Evolutionary conservation across 2,113 vertebrate species (phyloP), one percentile per base, ranked within the genome.

Genomic region (Pampusana beccarii): DNA sequence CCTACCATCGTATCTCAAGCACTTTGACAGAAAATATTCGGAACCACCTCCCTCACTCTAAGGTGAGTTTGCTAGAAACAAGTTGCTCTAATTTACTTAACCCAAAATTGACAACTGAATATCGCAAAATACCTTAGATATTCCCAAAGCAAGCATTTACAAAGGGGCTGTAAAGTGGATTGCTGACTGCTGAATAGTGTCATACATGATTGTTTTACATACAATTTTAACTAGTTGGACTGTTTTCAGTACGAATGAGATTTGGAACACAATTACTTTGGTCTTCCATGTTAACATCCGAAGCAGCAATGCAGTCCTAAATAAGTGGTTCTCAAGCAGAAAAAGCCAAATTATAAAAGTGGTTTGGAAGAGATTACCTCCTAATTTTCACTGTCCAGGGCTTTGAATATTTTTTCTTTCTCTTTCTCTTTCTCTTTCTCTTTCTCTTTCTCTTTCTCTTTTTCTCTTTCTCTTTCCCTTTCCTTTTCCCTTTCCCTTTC

Each of bases 11-110:
- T 57, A 50, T 26, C 73, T 93, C 57, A 79, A 40, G 24, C 6
- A 44, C 16, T 93, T 91, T 65, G 69, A 85, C n/a, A 85, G 58
- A 62, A 90, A 80, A 38, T 8, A 31, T 83, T 91, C 91, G 53
- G 65, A 94, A 94, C 46, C 23, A 80, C 28, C 57, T 69, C 21
- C 56, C 36, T 80, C 38, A 44, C 24, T 84, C 31, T 62, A 84
- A 86, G 64, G 44, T 86, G 60, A 67, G 31, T 53, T 79, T 84
- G 7, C 28, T 85, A 62, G 44, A 89, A 92, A 73, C 6, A 70
- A 79, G 44, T 53, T 56, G 26, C 10, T 92, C 19, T 81, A 61
- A 71, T 56, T 90, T 91, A 46, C 34, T 70, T 72, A 81, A 84
- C 12, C 11, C n/a, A 86, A 11, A 6, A 72, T 8, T 16, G 16